Evolutionary conservation across 2,888 invertebrate species (phyloP), one percentile per base, ranked within the genome.

Genomic region (Drosophila tanythrix): DNA sequence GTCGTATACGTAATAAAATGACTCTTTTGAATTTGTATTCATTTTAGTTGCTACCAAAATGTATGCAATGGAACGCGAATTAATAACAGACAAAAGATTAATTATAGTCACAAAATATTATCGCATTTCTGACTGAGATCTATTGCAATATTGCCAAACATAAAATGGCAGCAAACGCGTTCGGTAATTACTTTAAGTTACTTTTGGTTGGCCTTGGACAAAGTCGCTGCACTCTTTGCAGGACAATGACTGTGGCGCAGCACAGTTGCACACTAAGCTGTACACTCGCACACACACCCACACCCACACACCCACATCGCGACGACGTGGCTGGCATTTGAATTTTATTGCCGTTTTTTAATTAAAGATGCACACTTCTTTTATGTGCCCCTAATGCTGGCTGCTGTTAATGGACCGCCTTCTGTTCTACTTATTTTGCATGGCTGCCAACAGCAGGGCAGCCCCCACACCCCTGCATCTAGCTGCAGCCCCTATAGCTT

Each of bases 171-270:
- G 0, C 6, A 7, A 58, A 70, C 62, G 66, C 74, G 71, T 62
- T 48, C 1, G 25, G 29, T 50, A 10, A n/a, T 29, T 40, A 15
- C 25, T 1, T 13, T 21, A 3, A 13, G 1, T 2, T 57, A 43
- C 31, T 70, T 66, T 63, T 25, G 40, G 48, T 63, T 70, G 70
- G 59, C 56, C 56, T 46, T 31, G 68, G 58, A 50, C 64, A 63
- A 70, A 72, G 82, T 79, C 84, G 71, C 73, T 84, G 82, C 74
- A 82, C 84, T 77, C 62, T 61, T 74, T 51, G 79, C 84, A 82
- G 82, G 84, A 82, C 84, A 82, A 70, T 84, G 84, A 82, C 84
- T 74, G 52, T 27, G 21, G 31, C 66, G 31, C 60, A 51, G 48
- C 66, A 35, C 61, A 65, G 56, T 67, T 66, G 67, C 56, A 72